These are phyloP conservation scores for Trissolcus basalis DNA, from an alignment of 1,140 invertebrate species.

Conservation along the genomic window DNA sequence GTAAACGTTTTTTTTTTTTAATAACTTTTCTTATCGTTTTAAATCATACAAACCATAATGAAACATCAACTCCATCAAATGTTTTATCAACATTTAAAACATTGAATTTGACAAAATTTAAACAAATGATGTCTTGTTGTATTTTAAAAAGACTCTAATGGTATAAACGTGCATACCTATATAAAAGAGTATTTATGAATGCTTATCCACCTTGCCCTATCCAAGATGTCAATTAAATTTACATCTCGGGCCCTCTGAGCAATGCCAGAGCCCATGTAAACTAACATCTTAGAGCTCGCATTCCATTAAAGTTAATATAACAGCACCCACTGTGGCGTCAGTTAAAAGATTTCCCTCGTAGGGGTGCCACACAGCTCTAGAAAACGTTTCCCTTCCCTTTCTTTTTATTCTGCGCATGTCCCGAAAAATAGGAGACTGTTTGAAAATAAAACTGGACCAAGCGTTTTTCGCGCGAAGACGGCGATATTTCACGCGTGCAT, in stretches of 20 bases:
- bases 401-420: constrained; percentile 6
- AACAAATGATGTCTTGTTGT: no score
- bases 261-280: constrained; percentile 8
- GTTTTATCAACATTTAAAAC: no score
- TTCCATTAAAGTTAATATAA: constrained; percentile 14
- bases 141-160: no score
- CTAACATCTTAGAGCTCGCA: constrained; percentile 13
- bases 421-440: constrained; percentile 6
- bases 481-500: constrained; percentile 33
- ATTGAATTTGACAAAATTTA: no score
- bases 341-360: constrained; percentile 15
- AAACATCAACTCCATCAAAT: no score
- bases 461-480: constrained; percentile 31
- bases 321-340: neutral
- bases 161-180: no score
- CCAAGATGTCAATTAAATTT: constrained; percentile 33
- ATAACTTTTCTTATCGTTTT: neutral
- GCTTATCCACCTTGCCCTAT: neutral
- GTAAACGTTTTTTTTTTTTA: neutral
- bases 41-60: no score
- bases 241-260: constrained; percentile 13
- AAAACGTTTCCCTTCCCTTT: constrained; percentile 8
- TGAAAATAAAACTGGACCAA: constrained; percentile 10
- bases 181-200: no score
- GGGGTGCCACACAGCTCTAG: constrained; percentile 8